Base-by-base conservation (phyloP, 2,888 invertebrate species). In the Drosophila helvetica region DNA sequence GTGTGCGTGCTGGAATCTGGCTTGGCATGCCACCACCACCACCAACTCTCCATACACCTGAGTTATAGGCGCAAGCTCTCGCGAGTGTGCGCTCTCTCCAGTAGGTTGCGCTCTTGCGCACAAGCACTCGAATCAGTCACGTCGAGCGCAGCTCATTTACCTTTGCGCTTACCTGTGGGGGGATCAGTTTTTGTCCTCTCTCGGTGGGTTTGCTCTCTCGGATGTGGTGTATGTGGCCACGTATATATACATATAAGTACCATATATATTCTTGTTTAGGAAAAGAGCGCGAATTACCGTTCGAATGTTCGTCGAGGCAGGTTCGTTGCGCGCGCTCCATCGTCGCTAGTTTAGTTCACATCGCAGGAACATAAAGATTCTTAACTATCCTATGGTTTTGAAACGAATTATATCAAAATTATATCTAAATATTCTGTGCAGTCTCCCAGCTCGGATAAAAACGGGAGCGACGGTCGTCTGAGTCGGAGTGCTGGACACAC, bases 1-100 rank as follows among this genome's bases (percentile, higher is more conserved):
- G 72, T 74, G 77, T 85, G 86, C 85, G 86, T 89, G 89, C 67
- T 84, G 88, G 84, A 83, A 88, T 88, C 81, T 83, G 75, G 86
- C 74, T 85, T 83, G 79, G 79, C 77, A 71, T 67, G 53, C 55
- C 47, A 66, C 33, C 60, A 30, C 43, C 57, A 30, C 43, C 53
- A 56, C 27, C 47, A 30, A 10, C 46, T 42, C 67, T 57, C 52
- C 47, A 57, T 17, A 53, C 52, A 58, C 55, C 55, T 33, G 55
- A 60, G 54, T 25, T 48, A 18, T 8, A 27, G 9, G 22, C 53
- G 48, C 58, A 45, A 59, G 30, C 47, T 62, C 57, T 58, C 55
- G 19, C 18, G 18, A 33, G 60, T 42, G 51, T 18, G 64, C 74
- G 84, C 84, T 86, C 84, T 74, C 75, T 84, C 74, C 78, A 80